These are phyloP conservation scores for Pristionchus mayeri DNA, from an alignment of 2,888 invertebrate genomes.

Conservation along the genomic window DNA sequence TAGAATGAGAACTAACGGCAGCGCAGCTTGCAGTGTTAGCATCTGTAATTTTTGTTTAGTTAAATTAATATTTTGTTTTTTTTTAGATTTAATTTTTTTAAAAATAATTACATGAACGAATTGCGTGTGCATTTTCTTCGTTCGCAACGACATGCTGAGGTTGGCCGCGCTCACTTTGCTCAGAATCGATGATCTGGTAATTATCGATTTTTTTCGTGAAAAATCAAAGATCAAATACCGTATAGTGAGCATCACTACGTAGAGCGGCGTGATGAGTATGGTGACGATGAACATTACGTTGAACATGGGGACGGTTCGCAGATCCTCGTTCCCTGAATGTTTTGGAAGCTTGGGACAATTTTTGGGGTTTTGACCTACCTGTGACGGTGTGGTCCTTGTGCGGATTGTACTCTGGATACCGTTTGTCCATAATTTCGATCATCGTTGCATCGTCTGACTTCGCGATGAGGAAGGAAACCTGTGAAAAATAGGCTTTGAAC, in stretches of 20 bases:
- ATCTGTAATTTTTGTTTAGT: background rate
- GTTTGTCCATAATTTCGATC: background rate
- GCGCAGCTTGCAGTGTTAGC: constrained; percentile 33
- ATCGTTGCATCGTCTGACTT: background rate
- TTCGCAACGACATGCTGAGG: background rate
- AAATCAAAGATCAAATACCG: background rate
- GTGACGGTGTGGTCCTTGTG: background rate
- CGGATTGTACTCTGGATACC: background rate
- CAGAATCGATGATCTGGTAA: background rate
- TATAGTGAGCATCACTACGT: background rate
- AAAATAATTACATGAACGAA: background rate
- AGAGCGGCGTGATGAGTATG: background rate
- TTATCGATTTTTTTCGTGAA: background rate
- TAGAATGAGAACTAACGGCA: background rate
- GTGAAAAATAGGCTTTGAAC: background rate
- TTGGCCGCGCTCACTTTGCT: background rate
- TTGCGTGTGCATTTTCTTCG: constrained; percentile 10
- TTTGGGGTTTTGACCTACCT: background rate
- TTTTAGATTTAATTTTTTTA: background rate
- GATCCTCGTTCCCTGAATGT: background rate
- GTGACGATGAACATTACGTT: background rate
- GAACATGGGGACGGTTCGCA: background rate
- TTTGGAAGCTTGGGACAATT: too few relatives aligned
- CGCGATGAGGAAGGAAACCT: background rate
- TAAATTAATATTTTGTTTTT: too few relatives aligned